Percentiles rank a stretch among this genome's conserved stretches.
These are phyloP conservation scores for Chironomus tentans DNA, from an alignment of 2,888 invertebrate genomes.

Conservation along the genomic window DNA sequence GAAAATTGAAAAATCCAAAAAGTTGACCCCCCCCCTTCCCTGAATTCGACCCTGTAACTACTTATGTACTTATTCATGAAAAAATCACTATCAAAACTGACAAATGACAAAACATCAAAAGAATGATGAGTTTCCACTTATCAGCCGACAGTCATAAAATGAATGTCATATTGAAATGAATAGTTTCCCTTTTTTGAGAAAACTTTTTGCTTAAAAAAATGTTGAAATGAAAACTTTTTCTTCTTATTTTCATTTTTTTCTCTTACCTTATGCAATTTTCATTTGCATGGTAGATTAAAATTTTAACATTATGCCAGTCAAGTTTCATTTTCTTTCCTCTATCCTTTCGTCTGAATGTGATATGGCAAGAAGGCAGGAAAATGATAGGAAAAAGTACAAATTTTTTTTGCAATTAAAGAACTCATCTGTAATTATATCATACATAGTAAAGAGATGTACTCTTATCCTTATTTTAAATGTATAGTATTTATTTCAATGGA, in stretches of 20 bases:
- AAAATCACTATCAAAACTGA: too few species aligned
- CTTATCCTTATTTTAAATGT: too few species aligned
- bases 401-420: constrained; percentile 7
- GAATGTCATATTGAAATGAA: not conserved
- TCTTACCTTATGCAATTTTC: not conserved
- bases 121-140: too few species aligned
- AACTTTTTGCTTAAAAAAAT: not conserved
- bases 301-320: constrained; percentile 10
- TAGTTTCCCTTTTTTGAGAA: not conserved
- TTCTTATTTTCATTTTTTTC: not conserved
- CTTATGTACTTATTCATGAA: too few species aligned
- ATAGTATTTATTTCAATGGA: too few species aligned
- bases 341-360: not conserved
- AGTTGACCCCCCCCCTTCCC: too few species aligned
- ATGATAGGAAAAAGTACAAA: not conserved
- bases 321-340: not conserved
- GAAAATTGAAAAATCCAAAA: too few species aligned
- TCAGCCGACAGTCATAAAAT: not conserved
- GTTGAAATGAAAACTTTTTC: not conserved
- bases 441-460: too few species aligned
- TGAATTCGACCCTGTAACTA: too few species aligned
- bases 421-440: constrained; percentile 17
- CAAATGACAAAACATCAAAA: too few species aligned
- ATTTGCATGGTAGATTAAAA: constrained; percentile 14
- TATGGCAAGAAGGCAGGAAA: not conserved